Evolutionary conservation across 2,888 invertebrate species (phyloP), one percentile per base, ranked within the genome.

Genomic region (Catonia carolina): DNA sequence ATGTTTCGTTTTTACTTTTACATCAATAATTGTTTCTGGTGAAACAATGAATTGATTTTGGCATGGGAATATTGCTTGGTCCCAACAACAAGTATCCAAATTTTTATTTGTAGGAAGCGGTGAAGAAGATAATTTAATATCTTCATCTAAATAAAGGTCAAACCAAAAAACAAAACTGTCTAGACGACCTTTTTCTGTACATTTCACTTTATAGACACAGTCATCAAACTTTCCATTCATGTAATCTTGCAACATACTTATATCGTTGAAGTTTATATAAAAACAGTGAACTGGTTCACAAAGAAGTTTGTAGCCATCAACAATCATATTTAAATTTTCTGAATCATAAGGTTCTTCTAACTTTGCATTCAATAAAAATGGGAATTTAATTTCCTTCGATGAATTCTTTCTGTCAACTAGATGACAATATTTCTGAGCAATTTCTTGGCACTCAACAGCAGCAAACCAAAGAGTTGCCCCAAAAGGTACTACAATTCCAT

Each of bases 91-190:
- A n/a, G 57, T 49, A 6, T 27, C 27, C 5, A 8, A 27, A 20
- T 60, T 59, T 12, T 58, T 50, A 18, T 63, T 58, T 15, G 45
- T 15, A 22, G 55, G 47, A 10, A 60, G 56, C 2, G 66, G 65
- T 2, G 65, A 62, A 23, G 67, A 63, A 45, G 82, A 80, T 36
- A 89, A 72, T 1, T 71, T 74, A 31, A 79, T 76, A 36, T 77
- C 75, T 7, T 83, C 79, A 64, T 83, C 79, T 48, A 90, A 73
- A 67, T 84, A 73, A 57, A 89, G 73, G 67, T 84, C 81, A 68
- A 89, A 89, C 85, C 85, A 89, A 35, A 85, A 78, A 51, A 81
- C 80, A 45, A 86, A 71, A 20, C 80, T 79, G 72, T 87, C 83
- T 12, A 87, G 68, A 49, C 70, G 72, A 2, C 85, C 85, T 66